phyloP scores from a whole-genome alignment of 2,113 vertebrate species.

The Montifringilla adamsi region DNA sequence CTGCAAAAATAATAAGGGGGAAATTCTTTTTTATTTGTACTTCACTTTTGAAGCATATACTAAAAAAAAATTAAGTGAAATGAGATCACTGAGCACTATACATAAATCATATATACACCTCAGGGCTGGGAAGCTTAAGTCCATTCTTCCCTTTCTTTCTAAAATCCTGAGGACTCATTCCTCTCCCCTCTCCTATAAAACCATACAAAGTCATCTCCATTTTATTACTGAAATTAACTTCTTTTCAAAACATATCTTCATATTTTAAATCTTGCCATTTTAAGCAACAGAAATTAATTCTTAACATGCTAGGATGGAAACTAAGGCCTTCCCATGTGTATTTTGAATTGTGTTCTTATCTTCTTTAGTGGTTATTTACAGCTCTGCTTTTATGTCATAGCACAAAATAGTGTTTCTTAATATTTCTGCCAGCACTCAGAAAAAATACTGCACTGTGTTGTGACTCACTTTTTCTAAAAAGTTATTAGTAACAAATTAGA shows the following conservation, averaged over 20 bases:
- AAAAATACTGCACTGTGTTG: neutral
- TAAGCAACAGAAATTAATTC: neutral
- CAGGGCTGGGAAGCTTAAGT: neutral
- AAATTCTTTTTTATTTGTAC: neutral
- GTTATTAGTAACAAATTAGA: neutral
- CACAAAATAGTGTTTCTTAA: neutral
- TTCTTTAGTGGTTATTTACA: neutral
- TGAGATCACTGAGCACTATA: neutral
- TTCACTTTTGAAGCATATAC: neutral
- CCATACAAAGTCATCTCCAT: neutral
- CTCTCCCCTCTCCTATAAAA: neutral
- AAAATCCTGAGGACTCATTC: neutral
- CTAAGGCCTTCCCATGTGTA: neutral
- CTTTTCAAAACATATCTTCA: neutral
- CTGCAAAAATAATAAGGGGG: constrained; percentile 60
- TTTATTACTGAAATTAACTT: neutral
- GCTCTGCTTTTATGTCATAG: neutral
- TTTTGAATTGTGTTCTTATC: neutral
- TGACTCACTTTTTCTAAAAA: neutral
- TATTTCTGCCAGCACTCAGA: neutral
- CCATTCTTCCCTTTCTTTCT: neutral
- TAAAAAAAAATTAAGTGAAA: neutral
- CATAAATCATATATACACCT: neutral
- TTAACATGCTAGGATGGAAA: neutral
- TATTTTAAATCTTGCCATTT: neutral